Percentiles rank a stretch among this genome's conserved stretches.
phyloP scores from a whole-genome alignment of 1,140 invertebrate genomes.

The Littorina saxatilis region DNA sequence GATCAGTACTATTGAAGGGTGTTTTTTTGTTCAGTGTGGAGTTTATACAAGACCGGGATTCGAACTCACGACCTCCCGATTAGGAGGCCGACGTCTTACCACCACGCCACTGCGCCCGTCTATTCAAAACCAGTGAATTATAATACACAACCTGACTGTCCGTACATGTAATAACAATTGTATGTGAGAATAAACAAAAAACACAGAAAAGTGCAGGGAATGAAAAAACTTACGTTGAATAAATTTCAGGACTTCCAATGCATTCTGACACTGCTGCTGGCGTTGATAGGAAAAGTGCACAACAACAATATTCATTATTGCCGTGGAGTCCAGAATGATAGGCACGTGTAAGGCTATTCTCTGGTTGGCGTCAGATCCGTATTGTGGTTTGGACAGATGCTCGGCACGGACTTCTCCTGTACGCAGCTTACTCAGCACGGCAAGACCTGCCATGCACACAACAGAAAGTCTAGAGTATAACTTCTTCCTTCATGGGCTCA shows the following conservation, averaged over 20 bases:
- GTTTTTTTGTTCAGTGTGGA: too few relatives aligned
- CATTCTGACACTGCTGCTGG: slow-evolving; percentile 68
- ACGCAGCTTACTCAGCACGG: slow-evolving; percentile 58
- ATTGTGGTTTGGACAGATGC: slow-evolving; percentile 46
- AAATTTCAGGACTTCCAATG: slow-evolving; percentile 54
- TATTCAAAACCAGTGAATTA: too few relatives aligned
- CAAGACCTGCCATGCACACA: slow-evolving; percentile 57
- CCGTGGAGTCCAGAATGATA: slow-evolving; percentile 41
- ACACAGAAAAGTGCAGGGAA: too few relatives aligned
- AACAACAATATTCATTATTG: slow-evolving; percentile 53
- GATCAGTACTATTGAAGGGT: too few relatives aligned
- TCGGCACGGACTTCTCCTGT: slow-evolving; percentile 42
- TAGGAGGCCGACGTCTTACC: too few relatives aligned
- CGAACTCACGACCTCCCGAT: too few relatives aligned
- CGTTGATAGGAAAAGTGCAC: slow-evolving; percentile 68
- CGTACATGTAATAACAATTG: too few relatives aligned
- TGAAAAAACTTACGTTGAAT: slow-evolving; percentile 50
- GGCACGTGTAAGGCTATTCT: slow-evolving; percentile 56
- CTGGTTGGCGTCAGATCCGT: slow-evolving; percentile 62
- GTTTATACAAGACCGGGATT: too few relatives aligned
- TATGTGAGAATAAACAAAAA: too few relatives aligned
- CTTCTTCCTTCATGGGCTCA: background rate
- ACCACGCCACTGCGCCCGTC: too few relatives aligned
- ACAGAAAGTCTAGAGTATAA: background rate
- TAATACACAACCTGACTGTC: too few relatives aligned